Evolutionary conservation across 2,113 vertebrate species (phyloP).

Genomic region (Marmota flaviventris): DNA sequence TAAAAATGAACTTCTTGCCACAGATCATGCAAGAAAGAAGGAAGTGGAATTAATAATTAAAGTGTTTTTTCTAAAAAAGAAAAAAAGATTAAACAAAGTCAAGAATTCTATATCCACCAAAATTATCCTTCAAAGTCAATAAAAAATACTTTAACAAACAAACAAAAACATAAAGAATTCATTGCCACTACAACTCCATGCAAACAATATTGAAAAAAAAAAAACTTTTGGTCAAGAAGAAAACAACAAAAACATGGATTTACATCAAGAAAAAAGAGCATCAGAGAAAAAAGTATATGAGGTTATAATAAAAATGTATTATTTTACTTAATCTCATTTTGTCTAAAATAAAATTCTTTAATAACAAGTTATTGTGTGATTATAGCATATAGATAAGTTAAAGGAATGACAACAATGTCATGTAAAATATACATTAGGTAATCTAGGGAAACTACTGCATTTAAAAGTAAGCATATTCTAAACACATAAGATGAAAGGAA

Average conservation of each 20-base stretch:
- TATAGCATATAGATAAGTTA: neutral
- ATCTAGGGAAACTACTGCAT: neutral
- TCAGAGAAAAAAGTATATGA: neutral
- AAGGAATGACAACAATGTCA: neutral
- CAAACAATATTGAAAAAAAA: neutral
- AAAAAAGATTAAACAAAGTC: neutral
- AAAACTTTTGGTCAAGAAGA: neutral
- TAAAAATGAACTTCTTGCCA: neutral
- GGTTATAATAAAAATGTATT: neutral
- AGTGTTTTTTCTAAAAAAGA: neutral
- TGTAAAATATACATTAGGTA: neutral
- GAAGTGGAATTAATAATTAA: neutral
- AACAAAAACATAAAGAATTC: neutral
- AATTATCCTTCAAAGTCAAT: neutral
- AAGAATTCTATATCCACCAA: neutral
- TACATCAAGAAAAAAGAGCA: neutral
- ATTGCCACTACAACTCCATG: neutral
- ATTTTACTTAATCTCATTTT: slow-evolving; percentile 4
- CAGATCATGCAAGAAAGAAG: neutral
- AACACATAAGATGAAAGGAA: neutral
- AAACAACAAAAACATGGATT: neutral
- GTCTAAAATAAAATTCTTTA: neutral
- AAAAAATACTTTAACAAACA: neutral
- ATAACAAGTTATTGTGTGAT: neutral
- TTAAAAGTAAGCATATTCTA: neutral